Base-by-base conservation (phyloP, 2,797 vertebrate genomes). In the Anisognathus igniventris region DNA sequence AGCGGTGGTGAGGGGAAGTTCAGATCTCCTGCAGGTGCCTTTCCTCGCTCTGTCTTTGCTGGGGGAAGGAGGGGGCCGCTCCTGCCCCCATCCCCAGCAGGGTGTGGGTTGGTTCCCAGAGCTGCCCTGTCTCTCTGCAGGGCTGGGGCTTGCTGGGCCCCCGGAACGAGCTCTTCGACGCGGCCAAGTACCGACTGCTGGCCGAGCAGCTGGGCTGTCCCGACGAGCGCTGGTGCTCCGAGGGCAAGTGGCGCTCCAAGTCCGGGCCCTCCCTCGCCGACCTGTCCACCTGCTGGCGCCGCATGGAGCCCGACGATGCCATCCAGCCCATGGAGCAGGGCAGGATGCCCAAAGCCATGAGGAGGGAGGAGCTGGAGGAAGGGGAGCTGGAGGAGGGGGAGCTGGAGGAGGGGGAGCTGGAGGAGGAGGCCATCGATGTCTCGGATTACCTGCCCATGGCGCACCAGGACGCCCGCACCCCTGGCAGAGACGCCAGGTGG, bases 101-200 rank as follows among this genome's bases (percentile, higher is more conserved):
- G 9, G 1, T 11, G 25, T 37, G 56, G 10, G 17, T 7, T 2
- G 50, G 56, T 35, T 16, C 54, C 33, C 56, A 35, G 24, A 28
- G 16, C 58, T 56, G 30, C 33, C 31, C 22, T 0, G 0, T 56
- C 23, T 82, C 37, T 23, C 78, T 2, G 2, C 87, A 89, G 99
- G 98, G 99, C 93, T 98, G 99, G 97, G 99, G 99, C 44, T 94
- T 99, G 66, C 97, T 99, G 89, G 98, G 98, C n/a, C 98, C 98
- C 70, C 93, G 98, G 28, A 99, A 99, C 9, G 97, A 99, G 94
- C 97, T 98, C 27, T 98, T 98, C 2, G 97, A 98, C 1, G 90
- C 98, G 11, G 64, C 97, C 25, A 95, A 98, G 77, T 96, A 98
- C 91, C 96, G 93, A 22, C 96, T 98, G 8, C 95, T 98, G 5